Evolutionary conservation across 1,140 invertebrate genomes (phyloP).

Genomic region (Platyscapa corneri): DNA sequence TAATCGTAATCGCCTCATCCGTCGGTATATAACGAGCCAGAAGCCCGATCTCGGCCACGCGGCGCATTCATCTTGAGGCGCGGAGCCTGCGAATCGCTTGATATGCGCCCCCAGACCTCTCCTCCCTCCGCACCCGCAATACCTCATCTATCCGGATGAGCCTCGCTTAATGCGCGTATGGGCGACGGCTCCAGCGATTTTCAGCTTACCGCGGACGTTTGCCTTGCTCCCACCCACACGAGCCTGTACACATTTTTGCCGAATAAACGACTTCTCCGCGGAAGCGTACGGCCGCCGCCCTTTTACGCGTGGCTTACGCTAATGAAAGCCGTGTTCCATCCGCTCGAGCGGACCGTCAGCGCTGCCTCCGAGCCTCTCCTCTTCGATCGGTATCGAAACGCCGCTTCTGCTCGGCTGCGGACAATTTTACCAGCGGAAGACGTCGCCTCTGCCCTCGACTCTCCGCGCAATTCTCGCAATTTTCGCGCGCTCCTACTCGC

Average conservation of each 20-base stretch:
- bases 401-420: background rate
- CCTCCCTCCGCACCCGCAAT: too few relatives aligned
- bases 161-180: background rate
- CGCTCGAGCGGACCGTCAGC: too few relatives aligned
- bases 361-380: too few relatives aligned
- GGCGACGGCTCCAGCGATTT: background rate
- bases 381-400: too few relatives aligned
- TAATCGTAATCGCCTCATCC: constrained; percentile 45
- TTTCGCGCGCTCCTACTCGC: background rate
- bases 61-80: constrained; percentile 35
- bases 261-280: background rate
- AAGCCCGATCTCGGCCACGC: too few relatives aligned
- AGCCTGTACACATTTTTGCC: background rate
- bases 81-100: constrained; percentile 25
- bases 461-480: background rate
- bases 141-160: constrained; percentile 7
- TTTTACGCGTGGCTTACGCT: too few relatives aligned
- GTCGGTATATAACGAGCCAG: constrained; percentile 1
- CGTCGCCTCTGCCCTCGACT: background rate
- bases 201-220: background rate
- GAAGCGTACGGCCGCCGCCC: too few relatives aligned
- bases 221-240: background rate
- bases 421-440: background rate
- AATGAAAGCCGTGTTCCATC: too few relatives aligned
- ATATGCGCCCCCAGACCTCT: constrained; percentile 7